Evolutionary conservation across 1,140 invertebrate species (phyloP).

Genomic region (Hyles euphorbiae): DNA sequence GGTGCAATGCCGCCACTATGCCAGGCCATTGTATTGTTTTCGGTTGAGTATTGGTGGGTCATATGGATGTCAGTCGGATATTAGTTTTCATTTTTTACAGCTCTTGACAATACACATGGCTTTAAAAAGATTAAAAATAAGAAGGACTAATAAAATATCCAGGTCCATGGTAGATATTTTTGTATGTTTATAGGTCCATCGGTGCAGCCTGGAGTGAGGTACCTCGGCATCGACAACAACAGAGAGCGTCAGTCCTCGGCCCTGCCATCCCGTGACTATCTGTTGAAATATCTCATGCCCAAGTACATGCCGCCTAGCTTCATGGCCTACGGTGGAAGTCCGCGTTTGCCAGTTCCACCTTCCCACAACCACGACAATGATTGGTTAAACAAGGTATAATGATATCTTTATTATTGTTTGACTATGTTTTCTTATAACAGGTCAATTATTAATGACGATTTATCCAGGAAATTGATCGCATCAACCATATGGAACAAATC

Average conservation of each 20-base stretch:
- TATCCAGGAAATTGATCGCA: conserved; percentile 32
- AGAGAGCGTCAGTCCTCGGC: not conserved
- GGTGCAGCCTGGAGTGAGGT: conserved; percentile 5
- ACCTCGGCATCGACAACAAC: not conserved
- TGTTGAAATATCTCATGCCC: conserved; percentile 18
- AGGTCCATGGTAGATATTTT: not conserved
- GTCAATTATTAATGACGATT: not conserved
- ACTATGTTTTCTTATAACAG: not conserved
- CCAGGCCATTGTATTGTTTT: no score
- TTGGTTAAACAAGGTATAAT: conserved; percentile 31
- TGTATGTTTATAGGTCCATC: conserved; percentile 14
- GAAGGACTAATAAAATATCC: no score
- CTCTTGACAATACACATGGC: no score
- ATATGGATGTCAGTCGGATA: no score
- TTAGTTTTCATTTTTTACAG: no score
- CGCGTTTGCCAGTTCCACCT: conserved; percentile 1
- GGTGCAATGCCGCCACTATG: no score
- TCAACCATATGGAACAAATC: conserved; percentile 25
- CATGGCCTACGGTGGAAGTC: conserved; percentile 17
- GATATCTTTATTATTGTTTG: not conserved
- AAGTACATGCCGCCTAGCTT: conserved; percentile 21
- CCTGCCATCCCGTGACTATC: conserved; percentile 8
- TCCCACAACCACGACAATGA: conserved; percentile 15
- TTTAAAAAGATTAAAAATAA: no score
- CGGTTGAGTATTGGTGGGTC: no score